Evolutionary conservation across 1,140 invertebrate genomes (phyloP).

Genomic region (Gonioctena quinquepunctata): DNA sequence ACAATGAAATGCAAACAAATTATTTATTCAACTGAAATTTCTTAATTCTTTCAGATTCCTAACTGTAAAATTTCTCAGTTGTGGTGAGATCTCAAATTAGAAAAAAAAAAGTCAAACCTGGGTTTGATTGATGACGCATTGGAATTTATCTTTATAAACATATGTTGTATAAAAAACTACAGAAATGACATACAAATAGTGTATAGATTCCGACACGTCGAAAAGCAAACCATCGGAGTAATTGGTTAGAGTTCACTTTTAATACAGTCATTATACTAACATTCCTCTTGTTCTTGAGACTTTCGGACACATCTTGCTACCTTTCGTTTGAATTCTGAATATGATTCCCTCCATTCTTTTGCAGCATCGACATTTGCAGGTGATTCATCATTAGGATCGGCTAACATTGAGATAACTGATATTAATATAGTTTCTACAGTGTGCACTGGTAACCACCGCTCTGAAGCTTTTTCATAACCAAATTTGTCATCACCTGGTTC

Average conservation of each 20-base stretch:
- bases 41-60: conserved; percentile 6
- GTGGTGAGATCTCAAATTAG: conserved; percentile 13
- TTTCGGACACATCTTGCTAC: conserved; percentile 96
- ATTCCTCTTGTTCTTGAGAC: conserved; percentile 99
- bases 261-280: conserved; percentile 63
- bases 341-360: conserved; percentile 99
- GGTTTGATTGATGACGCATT: conserved; percentile 3
- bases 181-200: conserved; percentile 16
- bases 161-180: conserved; percentile 23
- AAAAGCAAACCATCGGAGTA: conserved; percentile 11
- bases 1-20: conserved; percentile 10
- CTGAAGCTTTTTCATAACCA: conserved; percentile 98
- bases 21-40: conserved; percentile 10
- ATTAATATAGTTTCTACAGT: conserved; percentile 99
- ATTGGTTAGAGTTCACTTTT: conserved; percentile 13
- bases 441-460: conserved; percentile 98
- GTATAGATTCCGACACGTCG: conserved; percentile 5
- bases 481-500: conserved; percentile 99
- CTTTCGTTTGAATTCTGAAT: conserved; percentile 95
- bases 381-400: conserved; percentile 99
- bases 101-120: background rate
- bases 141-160: conserved; percentile 8
- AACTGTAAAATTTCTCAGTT: conserved; percentile 12
- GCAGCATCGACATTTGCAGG: conserved; percentile 99
- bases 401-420: conserved; percentile 99